phyloP scores from a whole-genome alignment of 2,888 invertebrate genomes.

The Plutella xylostella region DNA sequence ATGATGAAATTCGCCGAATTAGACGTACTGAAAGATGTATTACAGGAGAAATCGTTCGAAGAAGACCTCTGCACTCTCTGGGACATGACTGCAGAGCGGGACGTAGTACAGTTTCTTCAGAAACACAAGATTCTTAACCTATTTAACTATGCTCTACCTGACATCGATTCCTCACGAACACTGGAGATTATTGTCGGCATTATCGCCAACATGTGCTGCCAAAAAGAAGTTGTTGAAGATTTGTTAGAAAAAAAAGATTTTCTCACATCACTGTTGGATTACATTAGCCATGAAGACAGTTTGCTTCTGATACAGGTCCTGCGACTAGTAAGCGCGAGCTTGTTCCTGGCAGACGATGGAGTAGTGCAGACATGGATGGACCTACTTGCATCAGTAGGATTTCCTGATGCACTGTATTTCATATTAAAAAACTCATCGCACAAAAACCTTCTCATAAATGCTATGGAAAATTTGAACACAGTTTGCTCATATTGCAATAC shows the following conservation, averaged over 20 bases:
- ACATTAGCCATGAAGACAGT: conserved; percentile 74
- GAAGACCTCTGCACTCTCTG: conserved; percentile 81
- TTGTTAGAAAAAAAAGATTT: conserved; percentile 70
- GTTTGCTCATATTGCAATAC: conserved; percentile 55
- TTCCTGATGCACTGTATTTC: conserved; percentile 73
- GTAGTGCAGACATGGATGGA: conserved; percentile 58
- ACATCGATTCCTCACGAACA: conserved; percentile 72
- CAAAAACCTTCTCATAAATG: conserved; percentile 65
- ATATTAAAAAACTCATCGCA: conserved; percentile 82
- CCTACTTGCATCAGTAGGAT: conserved; percentile 53
- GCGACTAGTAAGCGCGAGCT: conserved; percentile 72
- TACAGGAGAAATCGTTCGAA: conserved; percentile 74
- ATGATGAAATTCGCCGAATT: conserved; percentile 72
- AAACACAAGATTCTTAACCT: conserved; percentile 76
- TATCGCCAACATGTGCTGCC: conserved; percentile 85
- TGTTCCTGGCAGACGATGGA: conserved; percentile 46
- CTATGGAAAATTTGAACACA: conserved; percentile 72
- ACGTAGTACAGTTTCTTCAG: conserved; percentile 77
- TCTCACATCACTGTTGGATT: conserved; percentile 65
- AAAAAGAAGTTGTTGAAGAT: conserved; percentile 68
- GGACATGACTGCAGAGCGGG: conserved; percentile 87
- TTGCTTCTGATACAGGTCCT: conserved; percentile 80
- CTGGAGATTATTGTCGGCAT: conserved; percentile 88
- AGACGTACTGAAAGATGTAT: conserved; percentile 57
- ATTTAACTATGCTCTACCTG: conserved; percentile 67